Conservation (phyloP, 2,113 vertebrate genomes). For the Rhinoptilus africanus region DNA sequence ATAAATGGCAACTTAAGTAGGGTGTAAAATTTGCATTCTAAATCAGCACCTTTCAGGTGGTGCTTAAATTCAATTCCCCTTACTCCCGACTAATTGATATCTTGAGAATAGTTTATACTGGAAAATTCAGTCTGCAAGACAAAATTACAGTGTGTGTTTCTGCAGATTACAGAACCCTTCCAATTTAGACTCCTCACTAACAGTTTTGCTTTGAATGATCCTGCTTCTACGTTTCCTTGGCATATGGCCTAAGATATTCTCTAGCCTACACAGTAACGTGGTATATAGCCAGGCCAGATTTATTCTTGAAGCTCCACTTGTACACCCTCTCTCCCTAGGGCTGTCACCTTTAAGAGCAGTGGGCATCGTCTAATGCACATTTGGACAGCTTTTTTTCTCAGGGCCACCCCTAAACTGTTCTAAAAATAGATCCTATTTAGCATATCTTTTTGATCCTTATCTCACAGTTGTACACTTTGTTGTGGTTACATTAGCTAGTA, state of each 20-base stretch:
- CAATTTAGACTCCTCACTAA: neutral
- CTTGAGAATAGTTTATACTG: neutral
- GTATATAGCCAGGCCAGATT: neutral
- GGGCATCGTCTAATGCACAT: neutral
- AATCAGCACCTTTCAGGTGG: neutral
- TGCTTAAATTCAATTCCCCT: neutral
- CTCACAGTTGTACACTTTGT: neutral
- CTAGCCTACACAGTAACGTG: neutral
- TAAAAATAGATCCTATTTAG: neutral
- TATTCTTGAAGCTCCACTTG: neutral
- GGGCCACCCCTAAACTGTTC: neutral
- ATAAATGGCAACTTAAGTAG: neutral
- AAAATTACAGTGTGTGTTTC: neutral
- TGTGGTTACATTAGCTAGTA: neutral
- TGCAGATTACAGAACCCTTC: neutral
- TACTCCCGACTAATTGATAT: neutral
- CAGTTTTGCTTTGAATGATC: neutral
- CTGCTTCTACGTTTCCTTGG: neutral
- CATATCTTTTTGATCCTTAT: neutral
- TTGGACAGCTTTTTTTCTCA: neutral
- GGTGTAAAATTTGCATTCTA: neutral
- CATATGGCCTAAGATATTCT: neutral
- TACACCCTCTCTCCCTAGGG: neutral
- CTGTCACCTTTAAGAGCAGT: neutral
- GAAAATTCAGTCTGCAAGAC: neutral